phyloP scores from a whole-genome alignment of 2,888 invertebrate species.

The Nemapogon koenigi region DNA sequence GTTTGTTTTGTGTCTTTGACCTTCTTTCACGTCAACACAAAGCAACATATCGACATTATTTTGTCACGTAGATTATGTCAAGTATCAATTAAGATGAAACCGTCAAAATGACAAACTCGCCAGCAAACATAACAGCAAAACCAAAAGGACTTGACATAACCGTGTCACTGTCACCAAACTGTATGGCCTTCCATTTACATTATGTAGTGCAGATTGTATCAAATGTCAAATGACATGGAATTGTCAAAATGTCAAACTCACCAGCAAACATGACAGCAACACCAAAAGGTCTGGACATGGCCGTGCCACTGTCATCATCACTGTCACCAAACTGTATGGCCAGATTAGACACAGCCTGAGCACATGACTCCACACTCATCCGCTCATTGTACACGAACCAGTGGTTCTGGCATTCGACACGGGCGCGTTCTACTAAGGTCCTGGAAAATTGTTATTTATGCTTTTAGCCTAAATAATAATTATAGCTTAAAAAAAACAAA shows the following conservation, averaged over 20 bases:
- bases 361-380: conserved; percentile 97
- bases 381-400: conserved; percentile 98
- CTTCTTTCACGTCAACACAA: too few relatives aligned
- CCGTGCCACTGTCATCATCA: conserved; percentile 92
- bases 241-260: conserved; percentile 20
- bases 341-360: conserved; percentile 97
- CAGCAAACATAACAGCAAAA: too few relatives aligned
- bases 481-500: conserved; percentile 1
- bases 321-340: conserved; percentile 99
- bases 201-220: too few relatives aligned
- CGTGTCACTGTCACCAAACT: too few relatives aligned
- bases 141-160: too few relatives aligned
- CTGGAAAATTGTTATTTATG: conserved; percentile 32
- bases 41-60: too few relatives aligned
- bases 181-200: too few relatives aligned
- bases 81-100: too few relatives aligned
- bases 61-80: too few relatives aligned
- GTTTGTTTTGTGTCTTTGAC: too few relatives aligned
- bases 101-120: too few relatives aligned
- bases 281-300: conserved; percentile 97
- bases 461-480: neutral
- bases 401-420: conserved; percentile 97
- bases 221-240: too few relatives aligned
- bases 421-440: conserved; percentile 91
- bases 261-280: conserved; percentile 98